Evolutionary conservation across 2,113 vertebrate genomes (phyloP).

Genomic region (Ibidorhyncha struthersii): DNA sequence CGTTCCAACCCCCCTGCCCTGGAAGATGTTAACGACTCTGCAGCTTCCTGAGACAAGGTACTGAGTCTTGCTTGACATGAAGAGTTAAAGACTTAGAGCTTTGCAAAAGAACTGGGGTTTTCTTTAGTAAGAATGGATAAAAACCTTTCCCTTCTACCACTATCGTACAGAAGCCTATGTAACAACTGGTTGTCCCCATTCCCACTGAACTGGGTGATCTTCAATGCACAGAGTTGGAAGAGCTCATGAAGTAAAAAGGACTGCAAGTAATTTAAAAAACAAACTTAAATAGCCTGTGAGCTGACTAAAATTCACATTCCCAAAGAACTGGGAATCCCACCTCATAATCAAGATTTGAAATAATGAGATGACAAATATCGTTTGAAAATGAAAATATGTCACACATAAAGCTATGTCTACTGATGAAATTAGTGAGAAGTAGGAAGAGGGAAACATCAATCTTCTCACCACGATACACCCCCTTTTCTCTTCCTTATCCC

Average conservation of each 20-base stretch:
- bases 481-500: constrained; percentile 4
- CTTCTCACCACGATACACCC: neutral
- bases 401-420: neutral
- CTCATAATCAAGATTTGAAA: neutral
- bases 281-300: neutral
- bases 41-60: neutral
- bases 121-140: neutral
- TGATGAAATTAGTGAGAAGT: constrained; percentile 11
- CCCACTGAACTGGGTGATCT: neutral
- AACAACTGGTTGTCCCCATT: neutral
- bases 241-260: neutral
- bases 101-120: neutral
- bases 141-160: neutral
- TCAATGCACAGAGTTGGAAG: neutral
- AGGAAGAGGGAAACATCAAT: constrained; percentile 5
- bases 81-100: neutral
- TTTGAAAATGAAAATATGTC: constrained; percentile 20
- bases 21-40: neutral
- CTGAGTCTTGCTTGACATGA: neutral
- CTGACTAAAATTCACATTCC: neutral
- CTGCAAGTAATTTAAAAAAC: neutral
- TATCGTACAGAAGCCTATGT: neutral
- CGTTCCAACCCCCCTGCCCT: no score
- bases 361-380: constrained; percentile 4
- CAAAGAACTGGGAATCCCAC: neutral